phyloP scores from a whole-genome alignment of 2,888 invertebrate genomes.

The Andrena trimmerana region DNA sequence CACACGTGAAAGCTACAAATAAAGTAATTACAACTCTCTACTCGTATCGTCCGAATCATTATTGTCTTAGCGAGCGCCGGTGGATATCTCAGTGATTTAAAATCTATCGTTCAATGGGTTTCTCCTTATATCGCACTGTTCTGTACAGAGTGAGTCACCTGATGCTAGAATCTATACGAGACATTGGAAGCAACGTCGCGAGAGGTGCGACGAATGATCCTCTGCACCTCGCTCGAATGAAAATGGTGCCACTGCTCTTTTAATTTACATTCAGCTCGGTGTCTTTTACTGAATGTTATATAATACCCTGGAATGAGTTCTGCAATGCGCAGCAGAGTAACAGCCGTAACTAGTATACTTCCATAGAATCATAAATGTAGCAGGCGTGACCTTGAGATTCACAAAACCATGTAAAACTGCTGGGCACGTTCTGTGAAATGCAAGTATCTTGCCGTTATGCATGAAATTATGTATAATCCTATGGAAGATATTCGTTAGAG shows the following conservation, averaged over 20 bases:
- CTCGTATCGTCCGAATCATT: slow-evolving; percentile 45
- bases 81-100: not conserved
- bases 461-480: slow-evolving; percentile 16
- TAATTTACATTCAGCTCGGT: too few species aligned
- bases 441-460: not conserved
- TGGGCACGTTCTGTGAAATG: slow-evolving; percentile 8
- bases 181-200: not conserved
- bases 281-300: too few species aligned
- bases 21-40: slow-evolving; percentile 83
- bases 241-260: too few species aligned
- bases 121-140: slow-evolving; percentile 2
- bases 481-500: not conserved
- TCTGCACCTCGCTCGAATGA: too few species aligned
- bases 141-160: not conserved
- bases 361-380: slow-evolving; percentile 21
- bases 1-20: slow-evolving; percentile 82
- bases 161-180: not conserved
- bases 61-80: slow-evolving; percentile 43
- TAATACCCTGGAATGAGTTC: not conserved
- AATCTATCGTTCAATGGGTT: slow-evolving; percentile 2
- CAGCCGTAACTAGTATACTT: not conserved
- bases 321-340: not conserved
- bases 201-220: not conserved
- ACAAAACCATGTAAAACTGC: not conserved
- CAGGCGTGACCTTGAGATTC: not conserved